A percentile compares a stretch with the other conserved stretches of the same genome.
These are phyloP conservation scores for Tholera decimalis DNA, from an alignment of 2,888 invertebrate species.

Conservation along the genomic window DNA sequence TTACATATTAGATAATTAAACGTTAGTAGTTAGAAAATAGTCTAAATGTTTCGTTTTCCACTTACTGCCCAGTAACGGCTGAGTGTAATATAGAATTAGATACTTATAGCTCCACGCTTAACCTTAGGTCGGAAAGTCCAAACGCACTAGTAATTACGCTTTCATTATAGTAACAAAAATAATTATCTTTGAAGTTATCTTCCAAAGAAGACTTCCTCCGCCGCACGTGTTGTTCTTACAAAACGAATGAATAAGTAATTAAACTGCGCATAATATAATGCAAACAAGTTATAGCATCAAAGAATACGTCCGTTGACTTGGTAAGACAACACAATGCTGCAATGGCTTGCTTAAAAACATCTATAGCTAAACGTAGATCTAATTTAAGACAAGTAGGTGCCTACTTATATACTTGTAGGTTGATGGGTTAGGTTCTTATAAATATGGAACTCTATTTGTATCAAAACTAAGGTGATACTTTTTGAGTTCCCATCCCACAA, in stretches of 20 bases:
- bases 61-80: conserved; percentile 7
- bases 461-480: conserved; percentile 15
- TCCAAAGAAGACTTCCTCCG: conserved; percentile 41
- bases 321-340: conserved; percentile 46
- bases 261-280: conserved; percentile 52
- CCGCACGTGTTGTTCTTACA: conserved; percentile 50
- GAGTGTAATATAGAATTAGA: conserved; percentile 12
- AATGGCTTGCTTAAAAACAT: conserved; percentile 14
- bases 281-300: conserved; percentile 51
- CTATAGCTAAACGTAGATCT: neutral
- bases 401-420: neutral
- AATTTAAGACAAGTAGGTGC: too few relatives aligned
- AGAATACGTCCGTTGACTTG: conserved; percentile 38
- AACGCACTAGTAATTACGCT: conserved; percentile 31
- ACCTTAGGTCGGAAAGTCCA: conserved; percentile 18
- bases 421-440: neutral
- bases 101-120: conserved; percentile 20
- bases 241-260: conserved; percentile 49
- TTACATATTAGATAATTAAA: conserved; percentile 30
- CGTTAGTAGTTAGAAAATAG: conserved; percentile 3
- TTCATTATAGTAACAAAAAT: conserved; percentile 41
- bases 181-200: conserved; percentile 52
- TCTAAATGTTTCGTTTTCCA: conserved; percentile 15
- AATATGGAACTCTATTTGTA: conserved; percentile 13
- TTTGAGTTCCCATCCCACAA: conserved; percentile 40